Evolutionary conservation across 2,888 invertebrate species (phyloP), one percentile per base, ranked within the genome.

Genomic region (Hipparchia sbordonii): DNA sequence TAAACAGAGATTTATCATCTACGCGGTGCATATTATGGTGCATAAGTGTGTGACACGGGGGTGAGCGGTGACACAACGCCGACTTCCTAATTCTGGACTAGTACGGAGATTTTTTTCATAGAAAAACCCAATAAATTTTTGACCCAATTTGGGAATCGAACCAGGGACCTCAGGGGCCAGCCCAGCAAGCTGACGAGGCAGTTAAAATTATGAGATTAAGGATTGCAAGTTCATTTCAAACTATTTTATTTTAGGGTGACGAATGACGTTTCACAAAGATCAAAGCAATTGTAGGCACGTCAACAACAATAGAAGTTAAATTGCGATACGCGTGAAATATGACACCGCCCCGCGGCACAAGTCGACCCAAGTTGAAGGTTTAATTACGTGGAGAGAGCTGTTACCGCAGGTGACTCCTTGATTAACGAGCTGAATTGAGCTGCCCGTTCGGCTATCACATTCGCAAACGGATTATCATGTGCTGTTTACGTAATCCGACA

Each of bases 321-420:
- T 86, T 84, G 84, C 82, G 65, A 90, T 90, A 88, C 89, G 87
- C 87, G 88, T 91, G 88, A 92, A 91, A 91, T 92, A 92, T 89
- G 89, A 89, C 88, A 91, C 88, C 78, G 86, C 84, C 86, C 89
- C 87, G 85, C 85, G 87, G 87, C 88, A 91, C 88, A 90, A 89
- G 88, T 90, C 89, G 90, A 86, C 87, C 89, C 87, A 84, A 88
- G 87, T 88, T 89, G 91, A 90, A 90, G 91, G 90, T 89, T 90
- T 90, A 92, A 93, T 93, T 93, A 92, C 87, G 87, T 85, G 82
- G 85, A 91, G 91, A 91, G 89, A 91, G 89, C 88, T 90, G 92
- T 92, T 90, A 91, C 90, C 90, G 89, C 93, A 93, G 93, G 92
- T 93, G 92, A 90, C 92, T 92, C 91, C 90, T 92, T 92, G 91